These are phyloP conservation scores for Speoplatyrhinus poulsoni DNA, from an alignment of 2,113 vertebrate species.

Conservation along the genomic window DNA sequence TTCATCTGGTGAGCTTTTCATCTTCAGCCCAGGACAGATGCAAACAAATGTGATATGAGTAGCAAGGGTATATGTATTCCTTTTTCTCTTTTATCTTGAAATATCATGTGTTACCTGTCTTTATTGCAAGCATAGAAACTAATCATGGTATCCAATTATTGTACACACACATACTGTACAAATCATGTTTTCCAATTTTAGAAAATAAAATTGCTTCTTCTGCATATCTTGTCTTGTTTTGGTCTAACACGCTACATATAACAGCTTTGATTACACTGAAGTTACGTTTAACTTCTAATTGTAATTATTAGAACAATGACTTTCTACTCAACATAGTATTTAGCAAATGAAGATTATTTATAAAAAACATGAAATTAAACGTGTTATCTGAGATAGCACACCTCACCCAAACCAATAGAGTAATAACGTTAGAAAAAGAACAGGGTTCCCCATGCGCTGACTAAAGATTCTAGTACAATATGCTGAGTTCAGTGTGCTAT, in stretches of 20 bases:
- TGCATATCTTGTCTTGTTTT: too few species aligned
- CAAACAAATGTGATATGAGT: constrained; percentile 23
- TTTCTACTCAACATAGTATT: too few species aligned
- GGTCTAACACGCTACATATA: too few species aligned
- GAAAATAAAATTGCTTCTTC: constrained; percentile 16
- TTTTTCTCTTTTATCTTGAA: constrained; percentile 30
- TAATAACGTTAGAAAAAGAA: constrained; percentile 20
- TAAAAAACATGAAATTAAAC: neutral
- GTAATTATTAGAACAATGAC: neutral
- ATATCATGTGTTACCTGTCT: constrained; percentile 21
- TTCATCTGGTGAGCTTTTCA: constrained; percentile 7
- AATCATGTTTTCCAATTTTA: constrained; percentile 6
- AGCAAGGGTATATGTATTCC: constrained; percentile 9
- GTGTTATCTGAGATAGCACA: too few species aligned
- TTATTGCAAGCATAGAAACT: neutral
- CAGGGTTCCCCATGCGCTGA: constrained; percentile 62
- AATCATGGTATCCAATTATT: constrained; percentile 14
- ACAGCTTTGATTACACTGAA: too few species aligned
- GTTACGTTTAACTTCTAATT: neutral
- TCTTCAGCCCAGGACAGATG: constrained; percentile 21
- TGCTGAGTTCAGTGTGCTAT: constrained; percentile 66
- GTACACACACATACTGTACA: too few species aligned
- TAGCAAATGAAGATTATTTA: too few species aligned
- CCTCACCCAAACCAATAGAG: constrained; percentile 24
- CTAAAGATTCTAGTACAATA: constrained; percentile 50